These are phyloP conservation scores for Drosophila arizonae DNA, from an alignment of 1,140 invertebrate species.

Conservation along the genomic window DNA sequence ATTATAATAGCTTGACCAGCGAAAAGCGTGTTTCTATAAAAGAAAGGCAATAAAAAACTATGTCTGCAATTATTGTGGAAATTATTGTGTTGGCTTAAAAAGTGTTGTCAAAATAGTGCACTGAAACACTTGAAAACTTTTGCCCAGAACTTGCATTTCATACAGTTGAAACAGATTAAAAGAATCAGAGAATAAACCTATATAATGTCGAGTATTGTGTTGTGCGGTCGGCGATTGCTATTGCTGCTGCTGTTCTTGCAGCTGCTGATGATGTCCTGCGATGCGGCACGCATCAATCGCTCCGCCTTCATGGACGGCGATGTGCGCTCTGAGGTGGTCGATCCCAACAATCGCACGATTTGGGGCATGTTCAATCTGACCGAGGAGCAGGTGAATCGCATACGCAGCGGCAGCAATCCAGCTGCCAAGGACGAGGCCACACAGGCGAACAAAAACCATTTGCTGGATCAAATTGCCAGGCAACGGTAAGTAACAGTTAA, in stretches of 20 bases:
- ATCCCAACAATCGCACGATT: slow-evolving; percentile 72
- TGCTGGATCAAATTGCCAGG: slow-evolving; percentile 45
- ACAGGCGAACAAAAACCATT: slow-evolving; percentile 28
- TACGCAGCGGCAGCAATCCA: slow-evolving; percentile 55
- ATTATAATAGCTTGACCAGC: not conserved
- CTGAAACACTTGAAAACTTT: not conserved
- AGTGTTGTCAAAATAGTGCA: not conserved
- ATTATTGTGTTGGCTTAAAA: slow-evolving; percentile 3
- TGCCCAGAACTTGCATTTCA: not conserved
- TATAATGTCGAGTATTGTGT: slow-evolving; percentile 46
- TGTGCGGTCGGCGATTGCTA: slow-evolving; percentile 25
- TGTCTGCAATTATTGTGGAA: slow-evolving; percentile 6
- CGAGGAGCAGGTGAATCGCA: slow-evolving; percentile 65
- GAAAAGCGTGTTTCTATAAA: not conserved
- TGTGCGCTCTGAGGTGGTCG: slow-evolving; percentile 68
- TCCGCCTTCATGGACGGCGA: slow-evolving; percentile 59
- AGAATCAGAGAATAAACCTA: not conserved
- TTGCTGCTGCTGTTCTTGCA: slow-evolving; percentile 39
- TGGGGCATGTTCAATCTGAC: slow-evolving; percentile 71
- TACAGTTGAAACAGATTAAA: not conserved
- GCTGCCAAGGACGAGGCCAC: slow-evolving; percentile 42
- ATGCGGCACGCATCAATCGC: slow-evolving; percentile 52
- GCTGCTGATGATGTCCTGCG: slow-evolving; percentile 43
- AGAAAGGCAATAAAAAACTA: slow-evolving; percentile 8
- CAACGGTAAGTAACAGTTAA: slow-evolving; percentile 54